These are phyloP conservation scores for Nyctibius grandis DNA, from an alignment of 2,797 vertebrate genomes.

Conservation along the genomic window DNA sequence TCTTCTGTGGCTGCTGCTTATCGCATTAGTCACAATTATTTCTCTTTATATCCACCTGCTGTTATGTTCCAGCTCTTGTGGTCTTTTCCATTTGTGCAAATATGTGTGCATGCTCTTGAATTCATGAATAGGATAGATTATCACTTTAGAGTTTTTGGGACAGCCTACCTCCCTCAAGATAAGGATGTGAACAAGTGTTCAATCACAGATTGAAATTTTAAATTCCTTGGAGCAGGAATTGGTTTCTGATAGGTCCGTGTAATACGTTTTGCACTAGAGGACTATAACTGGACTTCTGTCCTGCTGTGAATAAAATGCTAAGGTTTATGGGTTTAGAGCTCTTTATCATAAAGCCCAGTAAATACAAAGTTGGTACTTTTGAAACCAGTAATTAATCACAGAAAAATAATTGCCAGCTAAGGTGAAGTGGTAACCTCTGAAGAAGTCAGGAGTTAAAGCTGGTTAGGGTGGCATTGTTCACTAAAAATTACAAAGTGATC, in stretches of 20 bases:
- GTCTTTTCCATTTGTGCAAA: conserved; percentile 21
- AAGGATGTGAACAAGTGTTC: conserved; percentile 20
- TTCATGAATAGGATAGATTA: conserved; percentile 34
- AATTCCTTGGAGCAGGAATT: not conserved
- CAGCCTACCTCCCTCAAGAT: not conserved
- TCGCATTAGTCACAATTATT: conserved; percentile 18
- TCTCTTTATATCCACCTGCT: not conserved
- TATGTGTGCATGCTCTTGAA: not conserved
- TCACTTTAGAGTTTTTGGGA: conserved; percentile 23
- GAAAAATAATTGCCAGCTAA: not conserved
- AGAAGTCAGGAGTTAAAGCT: not conserved
- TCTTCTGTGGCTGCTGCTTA: not conserved
- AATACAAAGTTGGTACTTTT: not conserved
- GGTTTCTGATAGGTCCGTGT: not conserved
- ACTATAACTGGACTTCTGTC: not conserved
- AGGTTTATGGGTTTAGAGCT: not conserved
- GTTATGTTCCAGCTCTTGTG: not conserved
- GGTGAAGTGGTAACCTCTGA: not conserved
- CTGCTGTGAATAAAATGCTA: not conserved
- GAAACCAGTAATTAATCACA: conserved; percentile 9
- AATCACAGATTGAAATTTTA: conserved; percentile 10
- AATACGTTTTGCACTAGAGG: not conserved
- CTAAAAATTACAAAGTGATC: not conserved
- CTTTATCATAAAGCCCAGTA: not conserved
- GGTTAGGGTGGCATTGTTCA: not conserved